Evolutionary conservation across 2,888 invertebrate genomes (phyloP).

Genomic region (Antitype chi): DNA sequence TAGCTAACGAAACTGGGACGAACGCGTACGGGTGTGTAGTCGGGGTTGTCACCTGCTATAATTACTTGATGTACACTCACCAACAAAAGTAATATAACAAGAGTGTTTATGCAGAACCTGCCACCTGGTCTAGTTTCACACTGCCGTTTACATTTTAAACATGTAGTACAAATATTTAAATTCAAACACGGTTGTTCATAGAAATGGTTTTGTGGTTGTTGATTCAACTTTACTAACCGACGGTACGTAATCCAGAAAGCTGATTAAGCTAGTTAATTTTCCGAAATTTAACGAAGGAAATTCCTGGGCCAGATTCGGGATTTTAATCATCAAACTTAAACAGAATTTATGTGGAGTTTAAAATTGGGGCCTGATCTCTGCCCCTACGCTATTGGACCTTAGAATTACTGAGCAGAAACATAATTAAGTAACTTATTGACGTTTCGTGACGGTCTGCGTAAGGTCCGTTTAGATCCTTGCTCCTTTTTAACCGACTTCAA

Average conservation of each 20-base stretch:
- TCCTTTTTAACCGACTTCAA: no score
- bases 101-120: conserved; percentile 26
- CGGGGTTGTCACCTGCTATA: conserved; percentile 56
- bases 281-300: conserved; percentile 45
- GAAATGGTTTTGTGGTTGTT: conserved; percentile 10
- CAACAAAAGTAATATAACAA: conserved; percentile 56
- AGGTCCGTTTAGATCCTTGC: conserved; percentile 12
- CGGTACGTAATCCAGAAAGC: conserved; percentile 43
- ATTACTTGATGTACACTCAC: conserved; percentile 51
- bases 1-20: conserved; percentile 61
- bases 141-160: conserved; percentile 22
- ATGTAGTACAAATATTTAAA: background rate
- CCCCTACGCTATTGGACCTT: conserved; percentile 38
- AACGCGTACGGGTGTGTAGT: conserved; percentile 53
- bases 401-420: conserved; percentile 39
- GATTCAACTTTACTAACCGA: conserved; percentile 36
- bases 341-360: conserved; percentile 58
- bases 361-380: conserved; percentile 52
- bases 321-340: conserved; percentile 64
- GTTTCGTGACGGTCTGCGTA: conserved; percentile 41
- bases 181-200: background rate
- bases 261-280: conserved; percentile 58
- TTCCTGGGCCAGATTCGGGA: conserved; percentile 42
- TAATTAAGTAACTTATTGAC: conserved; percentile 50
- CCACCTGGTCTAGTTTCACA: conserved; percentile 27